Evolutionary conservation across 2,797 vertebrate genomes (phyloP), one percentile per base, ranked within the genome.

Genomic region (Myoxocephalus aenaeus): DNA sequence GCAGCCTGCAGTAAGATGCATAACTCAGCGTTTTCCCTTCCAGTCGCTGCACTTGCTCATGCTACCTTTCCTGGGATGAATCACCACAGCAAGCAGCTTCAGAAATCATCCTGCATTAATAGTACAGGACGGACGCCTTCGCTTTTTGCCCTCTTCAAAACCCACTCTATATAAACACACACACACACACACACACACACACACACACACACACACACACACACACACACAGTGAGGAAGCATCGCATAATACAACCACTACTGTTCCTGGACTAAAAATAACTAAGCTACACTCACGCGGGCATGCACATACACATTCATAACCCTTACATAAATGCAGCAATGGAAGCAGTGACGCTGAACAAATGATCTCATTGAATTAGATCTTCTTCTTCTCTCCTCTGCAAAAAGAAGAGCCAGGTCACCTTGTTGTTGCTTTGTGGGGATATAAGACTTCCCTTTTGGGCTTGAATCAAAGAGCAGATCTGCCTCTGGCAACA

Each of bases 371-470:
- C 73, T 22, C 56, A 64, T 70, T 83, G 81, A 92, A 91, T 82
- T 42, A 42, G 66, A 82, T 81, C 70, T 77, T 83, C 67, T 77
- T 83, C 67, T 82, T 81, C 62, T 80, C 70, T 68, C 14, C 65
- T 57, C 54, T 73, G 70, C 70, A 25, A 46, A 65, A 75, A 80
- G 81, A 79, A 65, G 76, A 68, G 42, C 27, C 64, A 75, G 74
- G 79, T 91, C 88, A 82, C 81, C 73, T 73, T 42, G 81, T 74
- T 85, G 80, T 73, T 77, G 77, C 80, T 83, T 70, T 84, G 61
- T 73, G 68, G 79, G 85, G 92, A 92, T 92, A 90, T 91, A 90
- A 94, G 89, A 89, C 84, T 93, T 93, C 88, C 85, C 90, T 84
- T 90, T 64, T 87, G 84, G 84, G 79, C 67, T 71, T 57, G 81